Conservation (phyloP, 1,140 invertebrate species). For the Camponotus floridanus region DNA sequence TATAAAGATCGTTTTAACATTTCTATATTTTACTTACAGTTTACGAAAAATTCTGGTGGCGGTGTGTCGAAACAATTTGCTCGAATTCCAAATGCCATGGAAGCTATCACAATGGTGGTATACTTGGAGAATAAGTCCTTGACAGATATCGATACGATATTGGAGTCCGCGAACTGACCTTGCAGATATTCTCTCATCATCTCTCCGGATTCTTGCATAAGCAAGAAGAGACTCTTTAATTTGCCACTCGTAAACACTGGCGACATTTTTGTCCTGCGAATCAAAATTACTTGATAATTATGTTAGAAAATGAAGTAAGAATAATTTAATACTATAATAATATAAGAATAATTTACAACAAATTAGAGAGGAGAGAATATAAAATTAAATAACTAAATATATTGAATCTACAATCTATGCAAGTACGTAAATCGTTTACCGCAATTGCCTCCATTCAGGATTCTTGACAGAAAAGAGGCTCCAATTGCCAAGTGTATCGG, state of each 20-base stretch:
- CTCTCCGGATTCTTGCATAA: slow-evolving; percentile 80
- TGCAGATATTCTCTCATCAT: slow-evolving; percentile 73
- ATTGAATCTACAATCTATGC: no score
- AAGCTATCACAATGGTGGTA: slow-evolving; percentile 86
- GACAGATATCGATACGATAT: slow-evolving; percentile 43
- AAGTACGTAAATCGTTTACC: slow-evolving; percentile 17
- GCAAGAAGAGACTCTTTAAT: slow-evolving; percentile 84
- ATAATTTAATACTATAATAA: neutral
- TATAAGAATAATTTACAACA: neutral
- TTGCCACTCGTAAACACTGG: slow-evolving; percentile 85
- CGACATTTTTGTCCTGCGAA: slow-evolving; percentile 80
- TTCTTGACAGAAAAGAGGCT: slow-evolving; percentile 81
- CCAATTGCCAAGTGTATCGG: slow-evolving; percentile 77
- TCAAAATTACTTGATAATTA: neutral
- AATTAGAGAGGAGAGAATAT: no score
- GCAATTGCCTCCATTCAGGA: slow-evolving; percentile 83
- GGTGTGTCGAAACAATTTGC: slow-evolving; percentile 83
- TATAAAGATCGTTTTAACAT: neutral
- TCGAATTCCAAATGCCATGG: slow-evolving; percentile 85
- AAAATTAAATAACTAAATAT: neutral
- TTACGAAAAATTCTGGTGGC: slow-evolving; percentile 78
- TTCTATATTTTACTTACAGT: slow-evolving; percentile 68
- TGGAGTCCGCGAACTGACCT: slow-evolving; percentile 17
- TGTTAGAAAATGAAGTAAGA: neutral
- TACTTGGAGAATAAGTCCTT: slow-evolving; percentile 83